phyloP scores from a whole-genome alignment of 2,888 invertebrate species.

The Linnaemya tessellans region DNA sequence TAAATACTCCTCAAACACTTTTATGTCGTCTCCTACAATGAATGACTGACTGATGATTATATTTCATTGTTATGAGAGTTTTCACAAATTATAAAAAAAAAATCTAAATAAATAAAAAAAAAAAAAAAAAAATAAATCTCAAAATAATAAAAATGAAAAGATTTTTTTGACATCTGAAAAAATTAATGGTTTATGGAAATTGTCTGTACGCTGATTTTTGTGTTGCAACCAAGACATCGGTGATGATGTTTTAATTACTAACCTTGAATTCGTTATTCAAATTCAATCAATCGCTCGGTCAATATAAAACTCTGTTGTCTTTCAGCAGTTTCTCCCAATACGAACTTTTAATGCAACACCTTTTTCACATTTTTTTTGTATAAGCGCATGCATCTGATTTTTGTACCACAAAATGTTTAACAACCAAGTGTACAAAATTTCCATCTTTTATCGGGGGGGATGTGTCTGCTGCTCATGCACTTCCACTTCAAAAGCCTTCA shows the following conservation, averaged over 20 bases:
- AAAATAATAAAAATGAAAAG: not conserved
- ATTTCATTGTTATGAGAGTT: conserved; percentile 15
- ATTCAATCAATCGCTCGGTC: conserved; percentile 21
- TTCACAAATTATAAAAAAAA: not conserved
- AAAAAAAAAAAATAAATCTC: not conserved
- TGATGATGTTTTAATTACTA: conserved; percentile 34
- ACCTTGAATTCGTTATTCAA: conserved; percentile 56
- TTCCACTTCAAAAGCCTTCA: not conserved
- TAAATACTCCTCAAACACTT: not conserved
- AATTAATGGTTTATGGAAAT: not conserved
- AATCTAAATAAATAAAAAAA: not conserved
- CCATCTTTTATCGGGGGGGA: not conserved
- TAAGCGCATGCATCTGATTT: not conserved
- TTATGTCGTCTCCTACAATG: not conserved
- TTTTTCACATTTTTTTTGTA: not conserved
- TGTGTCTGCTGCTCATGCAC: conserved; percentile 3
- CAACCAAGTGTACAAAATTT: conserved; percentile 1
- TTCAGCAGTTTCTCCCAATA: not conserved
- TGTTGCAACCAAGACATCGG: not conserved
- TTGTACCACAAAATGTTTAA: not conserved
- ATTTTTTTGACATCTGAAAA: conserved; percentile 1
- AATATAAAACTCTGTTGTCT: not conserved
- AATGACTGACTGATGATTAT: conserved; percentile 1
- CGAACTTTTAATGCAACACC: not conserved
- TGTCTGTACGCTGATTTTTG: not conserved